Evolutionary conservation across 2,113 vertebrate species (phyloP).

Genomic region (Sebastes schlegelii): DNA sequence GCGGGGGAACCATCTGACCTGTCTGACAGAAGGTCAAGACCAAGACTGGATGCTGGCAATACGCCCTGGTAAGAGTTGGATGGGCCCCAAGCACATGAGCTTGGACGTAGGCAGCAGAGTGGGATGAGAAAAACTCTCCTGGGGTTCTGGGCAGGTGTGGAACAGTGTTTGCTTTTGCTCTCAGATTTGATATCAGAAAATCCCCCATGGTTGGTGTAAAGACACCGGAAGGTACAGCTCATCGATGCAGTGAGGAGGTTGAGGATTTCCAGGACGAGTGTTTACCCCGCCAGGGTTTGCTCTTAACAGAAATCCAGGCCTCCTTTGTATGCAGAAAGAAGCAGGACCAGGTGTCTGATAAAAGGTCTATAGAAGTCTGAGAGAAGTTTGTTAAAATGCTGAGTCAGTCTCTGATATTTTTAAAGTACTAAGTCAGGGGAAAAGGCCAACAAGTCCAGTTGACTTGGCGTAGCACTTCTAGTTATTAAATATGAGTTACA

Average conservation of each 20-base stretch:
- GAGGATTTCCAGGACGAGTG: background rate
- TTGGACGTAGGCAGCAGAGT: background rate
- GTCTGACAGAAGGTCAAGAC: slow-evolving; percentile 1
- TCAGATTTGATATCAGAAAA: slow-evolving; percentile 9
- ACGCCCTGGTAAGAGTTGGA: background rate
- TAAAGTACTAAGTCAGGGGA: background rate
- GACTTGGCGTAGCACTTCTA: background rate
- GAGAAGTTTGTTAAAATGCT: background rate
- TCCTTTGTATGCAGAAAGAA: background rate
- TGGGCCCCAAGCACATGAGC: slow-evolving; percentile 5
- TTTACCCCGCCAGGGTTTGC: background rate
- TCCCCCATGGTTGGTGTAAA: background rate
- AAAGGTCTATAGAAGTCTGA: background rate
- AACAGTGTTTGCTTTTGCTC: background rate
- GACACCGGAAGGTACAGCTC: background rate
- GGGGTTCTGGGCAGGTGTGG: background rate
- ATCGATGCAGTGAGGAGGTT: background rate
- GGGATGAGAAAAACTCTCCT: slow-evolving; percentile 4
- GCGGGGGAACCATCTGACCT: no score
- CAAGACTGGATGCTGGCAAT: background rate
- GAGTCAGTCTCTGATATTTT: background rate
- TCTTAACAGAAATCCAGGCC: background rate
- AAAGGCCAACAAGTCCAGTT: background rate
- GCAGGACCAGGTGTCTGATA: background rate
- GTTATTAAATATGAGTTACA: background rate